Conservation (phyloP, 2,888 invertebrate genomes). For the Panzeria rudis region DNA sequence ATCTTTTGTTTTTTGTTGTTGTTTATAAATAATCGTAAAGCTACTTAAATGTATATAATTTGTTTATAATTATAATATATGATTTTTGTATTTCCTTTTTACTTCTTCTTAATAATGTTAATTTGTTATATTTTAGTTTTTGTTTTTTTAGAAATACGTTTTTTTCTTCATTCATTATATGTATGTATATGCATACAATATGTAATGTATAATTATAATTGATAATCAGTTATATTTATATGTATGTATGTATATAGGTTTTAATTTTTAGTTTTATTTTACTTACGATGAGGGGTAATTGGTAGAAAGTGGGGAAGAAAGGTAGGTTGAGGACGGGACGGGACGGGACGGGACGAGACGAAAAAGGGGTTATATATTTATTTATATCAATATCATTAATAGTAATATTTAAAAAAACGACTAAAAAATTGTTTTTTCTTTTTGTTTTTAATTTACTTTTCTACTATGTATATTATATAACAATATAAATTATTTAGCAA, state of each 20-base stretch:
- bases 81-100: conserved; percentile 55
- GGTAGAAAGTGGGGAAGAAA: neutral
- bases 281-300: conserved; percentile 32
- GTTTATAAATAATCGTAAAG: conserved; percentile 76
- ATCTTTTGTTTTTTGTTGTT: conserved; percentile 71
- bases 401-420: conserved; percentile 69
- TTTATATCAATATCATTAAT: conserved; percentile 50
- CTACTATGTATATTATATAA: conserved; percentile 70
- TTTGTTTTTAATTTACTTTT: conserved; percentile 54
- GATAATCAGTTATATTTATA: conserved; percentile 74
- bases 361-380: neutral
- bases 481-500: conserved; percentile 73
- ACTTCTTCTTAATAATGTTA: conserved; percentile 62
- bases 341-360: neutral
- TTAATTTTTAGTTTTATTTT: conserved; percentile 52
- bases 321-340: neutral
- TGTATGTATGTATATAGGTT: conserved; percentile 73
- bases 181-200: conserved; percentile 71
- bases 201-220: conserved; percentile 74
- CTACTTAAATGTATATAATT: conserved; percentile 74
- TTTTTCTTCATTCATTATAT: conserved; percentile 58
- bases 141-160: conserved; percentile 65
- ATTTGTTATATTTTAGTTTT: conserved; percentile 62
- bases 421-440: conserved; percentile 53
- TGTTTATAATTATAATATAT: conserved; percentile 67